phyloP scores from a whole-genome alignment of 2,888 invertebrate species.

The Tetragnatha montana region DNA sequence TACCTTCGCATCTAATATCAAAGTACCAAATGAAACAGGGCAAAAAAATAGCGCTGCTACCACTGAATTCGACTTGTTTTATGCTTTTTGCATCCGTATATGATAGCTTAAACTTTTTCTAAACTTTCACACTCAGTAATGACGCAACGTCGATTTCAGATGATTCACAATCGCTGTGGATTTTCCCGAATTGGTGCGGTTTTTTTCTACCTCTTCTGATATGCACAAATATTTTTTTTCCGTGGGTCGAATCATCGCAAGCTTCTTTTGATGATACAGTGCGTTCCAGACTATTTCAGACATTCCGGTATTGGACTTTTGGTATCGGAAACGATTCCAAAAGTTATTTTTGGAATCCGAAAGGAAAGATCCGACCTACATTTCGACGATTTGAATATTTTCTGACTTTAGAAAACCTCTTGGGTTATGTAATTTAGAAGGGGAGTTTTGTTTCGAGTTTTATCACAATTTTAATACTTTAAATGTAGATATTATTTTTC shows the following conservation, averaged over 20 bases:
- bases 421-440: not conserved
- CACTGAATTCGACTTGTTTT: slow-evolving; percentile 35
- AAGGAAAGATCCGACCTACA: not conserved
- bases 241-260: slow-evolving; percentile 2
- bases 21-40: not conserved
- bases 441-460: not conserved
- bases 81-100: slow-evolving; percentile 9
- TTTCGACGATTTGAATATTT: slow-evolving; percentile 7
- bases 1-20: not conserved
- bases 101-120: slow-evolving; percentile 3
- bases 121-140: slow-evolving; percentile 29
- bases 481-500: too few species aligned
- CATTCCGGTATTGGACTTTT: slow-evolving; percentile 27
- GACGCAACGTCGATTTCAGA: slow-evolving; percentile 28
- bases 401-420: not conserved
- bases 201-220: slow-evolving; percentile 8
- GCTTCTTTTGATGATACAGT: slow-evolving; percentile 26
- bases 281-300: not conserved
- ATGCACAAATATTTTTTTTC: slow-evolving; percentile 42
- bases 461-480: too few species aligned
- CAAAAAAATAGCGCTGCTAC: slow-evolving; percentile 4
- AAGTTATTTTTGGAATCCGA: slow-evolving; percentile 34
- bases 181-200: not conserved
- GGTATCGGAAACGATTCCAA: slow-evolving; percentile 27
- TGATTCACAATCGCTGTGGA: slow-evolving; percentile 35